These are phyloP conservation scores for Mungos mungo DNA, from an alignment of 2,113 vertebrate genomes.

Conservation along the genomic window DNA sequence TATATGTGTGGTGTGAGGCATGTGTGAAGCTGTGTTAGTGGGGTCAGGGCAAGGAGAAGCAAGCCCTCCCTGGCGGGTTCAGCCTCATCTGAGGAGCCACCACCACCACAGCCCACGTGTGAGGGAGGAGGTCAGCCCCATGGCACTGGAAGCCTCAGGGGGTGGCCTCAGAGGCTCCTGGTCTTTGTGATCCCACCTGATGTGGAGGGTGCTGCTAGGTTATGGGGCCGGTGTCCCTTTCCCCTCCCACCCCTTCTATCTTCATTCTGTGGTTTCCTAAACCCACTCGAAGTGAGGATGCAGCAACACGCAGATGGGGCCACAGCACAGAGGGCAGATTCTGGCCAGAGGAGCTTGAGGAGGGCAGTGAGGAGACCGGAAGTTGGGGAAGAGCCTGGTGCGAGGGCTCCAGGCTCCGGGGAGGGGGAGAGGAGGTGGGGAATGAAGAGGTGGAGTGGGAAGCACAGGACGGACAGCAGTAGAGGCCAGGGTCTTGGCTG, in stretches of 20 bases:
- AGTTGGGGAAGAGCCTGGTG: neutral
- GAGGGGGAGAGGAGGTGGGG: neutral
- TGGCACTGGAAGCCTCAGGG: neutral
- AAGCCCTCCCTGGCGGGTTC: neutral
- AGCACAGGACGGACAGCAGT: neutral
- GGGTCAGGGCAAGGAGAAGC: neutral
- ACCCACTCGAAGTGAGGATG: fast-evolving
- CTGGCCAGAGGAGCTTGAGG: neutral
- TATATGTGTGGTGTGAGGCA: neutral
- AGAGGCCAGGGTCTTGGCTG: neutral
- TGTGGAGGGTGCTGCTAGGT: neutral
- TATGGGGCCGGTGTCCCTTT: neutral
- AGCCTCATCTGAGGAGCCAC: neutral
- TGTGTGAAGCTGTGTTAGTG: neutral
- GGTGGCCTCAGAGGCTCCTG: neutral
- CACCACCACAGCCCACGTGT: neutral
- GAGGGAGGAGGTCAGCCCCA: neutral
- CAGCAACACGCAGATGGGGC: fast-evolving
- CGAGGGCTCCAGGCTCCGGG: neutral
- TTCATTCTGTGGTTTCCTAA: neutral
- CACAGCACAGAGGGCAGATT: neutral
- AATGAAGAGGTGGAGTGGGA: neutral
- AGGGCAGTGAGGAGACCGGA: neutral
- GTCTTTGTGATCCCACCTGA: neutral
- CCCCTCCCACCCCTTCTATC: neutral